These are phyloP conservation scores for Danio kyathit DNA, from an alignment of 2,797 vertebrate species.

Conservation along the genomic window DNA sequence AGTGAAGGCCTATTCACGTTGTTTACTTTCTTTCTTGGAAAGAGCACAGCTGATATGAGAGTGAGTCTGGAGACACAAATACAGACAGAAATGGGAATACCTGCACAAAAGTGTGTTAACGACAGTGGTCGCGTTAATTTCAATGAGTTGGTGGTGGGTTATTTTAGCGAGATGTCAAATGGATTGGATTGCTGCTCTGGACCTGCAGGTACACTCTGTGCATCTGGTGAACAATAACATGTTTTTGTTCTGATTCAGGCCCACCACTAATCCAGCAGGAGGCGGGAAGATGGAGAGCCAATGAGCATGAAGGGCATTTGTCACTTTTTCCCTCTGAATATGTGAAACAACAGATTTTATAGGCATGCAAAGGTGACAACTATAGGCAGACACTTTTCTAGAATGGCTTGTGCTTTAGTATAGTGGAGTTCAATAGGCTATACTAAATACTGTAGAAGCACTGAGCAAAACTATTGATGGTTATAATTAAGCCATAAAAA, in stretches of 20 bases:
- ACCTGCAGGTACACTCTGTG: conserved; percentile 27
- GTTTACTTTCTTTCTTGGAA: conserved; percentile 43
- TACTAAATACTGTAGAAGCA: not conserved
- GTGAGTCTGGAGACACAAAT: conserved; percentile 7
- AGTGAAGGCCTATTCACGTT: conserved; percentile 9
- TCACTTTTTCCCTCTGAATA: conserved; percentile 27
- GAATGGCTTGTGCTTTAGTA: not conserved
- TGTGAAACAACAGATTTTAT: conserved; percentile 38
- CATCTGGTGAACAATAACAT: conserved; percentile 59
- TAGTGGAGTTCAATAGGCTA: not conserved
- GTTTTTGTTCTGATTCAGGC: conserved; percentile 52
- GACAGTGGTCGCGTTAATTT: not conserved
- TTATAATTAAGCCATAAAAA: not conserved
- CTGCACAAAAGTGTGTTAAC: not conserved
- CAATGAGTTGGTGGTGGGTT: not conserved
- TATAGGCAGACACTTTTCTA: conserved; percentile 15
- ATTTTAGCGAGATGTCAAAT: not conserved
- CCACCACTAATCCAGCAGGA: conserved; percentile 37
- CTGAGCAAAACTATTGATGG: not conserved
- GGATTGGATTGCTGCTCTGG: not conserved
- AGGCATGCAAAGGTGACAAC: not conserved
- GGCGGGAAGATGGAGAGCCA: conserved; percentile 26
- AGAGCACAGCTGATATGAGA: conserved; percentile 10
- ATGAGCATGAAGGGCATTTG: conserved; percentile 27
- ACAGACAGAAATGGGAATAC: conserved; percentile 8